Evolutionary conservation across 2,888 invertebrate species (phyloP).

Genomic region (Hermodice carunculata): DNA sequence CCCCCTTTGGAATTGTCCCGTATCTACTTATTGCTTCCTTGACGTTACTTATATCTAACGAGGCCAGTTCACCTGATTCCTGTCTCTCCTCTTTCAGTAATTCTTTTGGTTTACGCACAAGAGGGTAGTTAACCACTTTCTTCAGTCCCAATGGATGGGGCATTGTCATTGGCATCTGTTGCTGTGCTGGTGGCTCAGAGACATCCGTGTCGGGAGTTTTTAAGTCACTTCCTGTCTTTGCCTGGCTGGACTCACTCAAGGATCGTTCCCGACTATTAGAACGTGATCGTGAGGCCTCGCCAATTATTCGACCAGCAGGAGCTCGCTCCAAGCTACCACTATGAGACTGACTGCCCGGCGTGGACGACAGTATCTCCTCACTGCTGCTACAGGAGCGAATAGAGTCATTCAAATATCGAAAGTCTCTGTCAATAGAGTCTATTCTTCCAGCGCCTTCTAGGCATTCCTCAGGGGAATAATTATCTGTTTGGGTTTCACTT

Average conservation of each 20-base stretch:
- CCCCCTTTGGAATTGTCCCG: constrained; percentile 96
- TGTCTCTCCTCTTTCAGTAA: constrained; percentile 43
- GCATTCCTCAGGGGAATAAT: constrained; percentile 1
- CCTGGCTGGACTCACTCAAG: constrained; percentile 26
- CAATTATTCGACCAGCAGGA: constrained; percentile 22
- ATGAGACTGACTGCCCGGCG: constrained; percentile 38
- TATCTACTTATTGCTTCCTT: constrained; percentile 91
- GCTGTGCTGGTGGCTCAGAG: constrained; percentile 22
- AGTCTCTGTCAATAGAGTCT: constrained; percentile 16
- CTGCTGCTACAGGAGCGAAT: constrained; percentile 40
- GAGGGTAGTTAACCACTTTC: constrained; percentile 25
- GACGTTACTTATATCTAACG: constrained; percentile 95
- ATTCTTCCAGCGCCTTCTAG: constrained; percentile 5
- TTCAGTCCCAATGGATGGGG: constrained; percentile 17
- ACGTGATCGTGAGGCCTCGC: constrained; percentile 21
- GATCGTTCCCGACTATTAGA: constrained; percentile 34
- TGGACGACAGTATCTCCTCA: constrained; percentile 38
- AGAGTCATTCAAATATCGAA: constrained; percentile 25
- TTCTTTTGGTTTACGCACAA: constrained; percentile 14
- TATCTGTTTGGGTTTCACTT: constrained; percentile 11
- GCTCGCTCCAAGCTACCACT: constrained; percentile 42
- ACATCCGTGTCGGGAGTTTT: constrained; percentile 35
- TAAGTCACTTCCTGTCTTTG: constrained; percentile 27
- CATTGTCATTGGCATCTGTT: neutral
- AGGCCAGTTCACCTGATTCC: constrained; percentile 77